These are phyloP conservation scores for Sander lucioperca DNA, from an alignment of 2,113 vertebrate genomes.

Conservation along the genomic window DNA sequence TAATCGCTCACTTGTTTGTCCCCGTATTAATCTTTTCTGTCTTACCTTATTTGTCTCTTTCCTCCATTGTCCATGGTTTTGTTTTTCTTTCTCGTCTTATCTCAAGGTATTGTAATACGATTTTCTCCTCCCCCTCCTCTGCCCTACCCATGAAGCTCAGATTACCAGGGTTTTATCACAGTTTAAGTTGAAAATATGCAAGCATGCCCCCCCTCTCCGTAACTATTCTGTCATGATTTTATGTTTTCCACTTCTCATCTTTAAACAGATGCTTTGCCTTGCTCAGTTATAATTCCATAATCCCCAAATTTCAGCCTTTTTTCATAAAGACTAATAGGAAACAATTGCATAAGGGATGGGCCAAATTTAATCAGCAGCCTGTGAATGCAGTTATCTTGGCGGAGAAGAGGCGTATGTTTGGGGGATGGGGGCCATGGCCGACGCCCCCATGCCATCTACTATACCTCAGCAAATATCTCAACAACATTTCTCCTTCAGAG, in stretches of 20 bases:
- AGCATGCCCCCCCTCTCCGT: slow-evolving; percentile 21
- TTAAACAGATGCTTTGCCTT: slow-evolving; percentile 76
- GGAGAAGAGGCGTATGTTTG: slow-evolving; percentile 59
- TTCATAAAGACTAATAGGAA: slow-evolving; percentile 83
- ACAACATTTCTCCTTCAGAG: slow-evolving; percentile 35
- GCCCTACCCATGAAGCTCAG: slow-evolving; percentile 65
- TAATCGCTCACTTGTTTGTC: slow-evolving; percentile 66
- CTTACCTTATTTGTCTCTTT: slow-evolving; percentile 32
- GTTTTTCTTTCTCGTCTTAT: slow-evolving; percentile 59
- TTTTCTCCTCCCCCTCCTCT: slow-evolving; percentile 38
- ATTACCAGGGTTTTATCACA: slow-evolving; percentile 76
- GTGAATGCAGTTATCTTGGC: slow-evolving; percentile 78
- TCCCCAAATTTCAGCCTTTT: slow-evolving; percentile 83
- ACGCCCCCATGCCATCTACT: slow-evolving; percentile 48
- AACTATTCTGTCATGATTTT: slow-evolving; percentile 63
- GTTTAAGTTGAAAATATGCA: slow-evolving; percentile 66
- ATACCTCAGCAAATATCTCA: slow-evolving; percentile 25
- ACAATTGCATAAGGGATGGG: slow-evolving; percentile 79
- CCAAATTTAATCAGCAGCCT: slow-evolving; percentile 81
- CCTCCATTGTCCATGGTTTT: slow-evolving; percentile 49
- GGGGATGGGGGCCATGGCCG: slow-evolving; percentile 49
- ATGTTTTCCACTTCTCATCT: slow-evolving; percentile 61
- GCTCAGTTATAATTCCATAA: slow-evolving; percentile 80
- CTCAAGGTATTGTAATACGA: slow-evolving; percentile 61
- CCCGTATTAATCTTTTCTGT: slow-evolving; percentile 51